Percentiles rank a stretch among this genome's conserved stretches.
phyloP scores from a whole-genome alignment of 2,888 invertebrate species.

The Laspeyria flexula region DNA sequence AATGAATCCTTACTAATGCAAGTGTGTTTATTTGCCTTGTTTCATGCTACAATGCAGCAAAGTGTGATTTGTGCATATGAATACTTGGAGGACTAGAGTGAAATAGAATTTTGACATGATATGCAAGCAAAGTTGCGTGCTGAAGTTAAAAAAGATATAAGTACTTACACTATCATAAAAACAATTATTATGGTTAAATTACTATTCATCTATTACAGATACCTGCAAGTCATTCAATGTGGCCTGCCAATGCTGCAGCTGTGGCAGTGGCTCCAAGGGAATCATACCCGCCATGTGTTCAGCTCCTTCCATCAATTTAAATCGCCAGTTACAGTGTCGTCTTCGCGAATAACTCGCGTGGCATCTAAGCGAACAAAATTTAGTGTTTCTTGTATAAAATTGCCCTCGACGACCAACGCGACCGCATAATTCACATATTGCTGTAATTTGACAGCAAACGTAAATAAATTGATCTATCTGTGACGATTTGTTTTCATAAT shows the following conservation, averaged over 20 bases:
- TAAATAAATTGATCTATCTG: slow-evolving; percentile 10
- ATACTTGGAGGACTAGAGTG: too few relatives aligned
- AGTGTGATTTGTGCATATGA: too few relatives aligned
- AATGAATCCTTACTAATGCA: too few relatives aligned
- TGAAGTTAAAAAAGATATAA: too few relatives aligned
- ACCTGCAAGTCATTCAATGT: slow-evolving; percentile 75
- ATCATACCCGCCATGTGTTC: slow-evolving; percentile 82
- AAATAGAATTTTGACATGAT: too few relatives aligned
- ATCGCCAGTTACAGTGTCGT: slow-evolving; percentile 71
- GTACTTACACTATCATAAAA: too few relatives aligned
- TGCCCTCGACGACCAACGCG: slow-evolving; percentile 73
- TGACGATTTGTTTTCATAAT: slow-evolving; percentile 5
- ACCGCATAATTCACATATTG: slow-evolving; percentile 80
- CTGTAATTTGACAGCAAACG: slow-evolving; percentile 48
- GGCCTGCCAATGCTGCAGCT: slow-evolving; percentile 79
- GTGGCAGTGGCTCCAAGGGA: slow-evolving; percentile 80
- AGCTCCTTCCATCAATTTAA: slow-evolving; percentile 78
- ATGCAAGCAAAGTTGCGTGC: too few relatives aligned
- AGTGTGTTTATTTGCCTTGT: too few relatives aligned
- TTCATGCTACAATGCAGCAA: too few relatives aligned
- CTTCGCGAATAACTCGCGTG: slow-evolving; percentile 61
- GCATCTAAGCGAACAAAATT: slow-evolving; percentile 76
- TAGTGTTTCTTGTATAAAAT: slow-evolving; percentile 74
- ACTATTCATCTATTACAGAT: too few relatives aligned
- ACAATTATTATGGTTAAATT: too few relatives aligned